A percentile compares a stretch with the other conserved stretches of the same genome.
These are phyloP conservation scores for Hephaestus fuliginosus DNA, from an alignment of 2,797 vertebrate genomes.

Conservation along the genomic window DNA sequence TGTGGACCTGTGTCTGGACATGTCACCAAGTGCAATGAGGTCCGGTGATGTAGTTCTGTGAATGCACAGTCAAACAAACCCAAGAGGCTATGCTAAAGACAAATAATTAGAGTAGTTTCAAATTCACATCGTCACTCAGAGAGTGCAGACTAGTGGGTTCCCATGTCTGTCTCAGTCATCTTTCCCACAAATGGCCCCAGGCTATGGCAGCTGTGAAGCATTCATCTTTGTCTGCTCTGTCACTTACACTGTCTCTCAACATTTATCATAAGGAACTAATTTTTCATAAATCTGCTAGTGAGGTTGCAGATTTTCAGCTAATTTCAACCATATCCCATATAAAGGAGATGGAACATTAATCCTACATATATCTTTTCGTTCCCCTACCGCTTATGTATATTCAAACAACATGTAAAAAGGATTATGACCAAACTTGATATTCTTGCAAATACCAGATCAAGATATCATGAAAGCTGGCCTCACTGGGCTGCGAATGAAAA, in stretches of 20 bases:
- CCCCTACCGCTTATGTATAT: conserved; percentile 67
- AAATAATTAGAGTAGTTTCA: conserved; percentile 54
- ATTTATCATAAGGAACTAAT: conserved; percentile 70
- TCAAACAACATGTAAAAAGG: conserved; percentile 76
- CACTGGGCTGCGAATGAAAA: conserved; percentile 78
- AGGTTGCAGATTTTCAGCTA: conserved; percentile 58
- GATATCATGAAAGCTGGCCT: conserved; percentile 76
- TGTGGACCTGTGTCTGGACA: conserved; percentile 54
- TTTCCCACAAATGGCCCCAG: conserved; percentile 61
- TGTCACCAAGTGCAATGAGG: conserved; percentile 31
- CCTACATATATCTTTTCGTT: conserved; percentile 64
- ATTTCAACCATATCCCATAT: conserved; percentile 65
- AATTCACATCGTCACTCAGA: conserved; percentile 46
- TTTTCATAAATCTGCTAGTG: conserved; percentile 62
- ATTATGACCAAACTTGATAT: conserved; percentile 79
- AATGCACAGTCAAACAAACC: conserved; percentile 39
- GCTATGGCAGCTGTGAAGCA: conserved; percentile 74
- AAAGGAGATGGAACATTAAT: conserved; percentile 63
- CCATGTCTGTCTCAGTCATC: conserved; percentile 60
- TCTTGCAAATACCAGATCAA: conserved; percentile 80
- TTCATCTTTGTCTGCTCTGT: conserved; percentile 75
- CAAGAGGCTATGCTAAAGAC: conserved; percentile 30
- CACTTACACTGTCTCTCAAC: conserved; percentile 65
- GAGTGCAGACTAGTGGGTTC: conserved; percentile 57
- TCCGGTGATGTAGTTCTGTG: conserved; percentile 28